Evolutionary conservation across 2,797 vertebrate genomes (phyloP).

Genomic region (Emys orbicularis): DNA sequence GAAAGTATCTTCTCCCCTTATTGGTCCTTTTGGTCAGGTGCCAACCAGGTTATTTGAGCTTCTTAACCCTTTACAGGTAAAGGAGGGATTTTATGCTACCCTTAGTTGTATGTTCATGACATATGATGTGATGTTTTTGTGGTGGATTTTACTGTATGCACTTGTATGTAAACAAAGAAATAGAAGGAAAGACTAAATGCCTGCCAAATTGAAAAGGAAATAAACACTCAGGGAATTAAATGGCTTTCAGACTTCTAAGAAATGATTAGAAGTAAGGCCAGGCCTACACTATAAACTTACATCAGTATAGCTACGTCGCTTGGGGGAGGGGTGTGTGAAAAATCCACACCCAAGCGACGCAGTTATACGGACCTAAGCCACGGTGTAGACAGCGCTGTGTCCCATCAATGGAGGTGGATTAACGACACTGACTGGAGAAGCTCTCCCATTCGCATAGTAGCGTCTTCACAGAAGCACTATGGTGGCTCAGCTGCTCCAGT

Average conservation of each 20-base stretch:
- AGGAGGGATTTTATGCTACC: too few relatives aligned
- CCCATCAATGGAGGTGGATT: background rate
- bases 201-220: slow-evolving; percentile 34
- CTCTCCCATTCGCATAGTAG: too few relatives aligned
- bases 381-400: background rate
- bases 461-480: too few relatives aligned
- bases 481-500: too few relatives aligned
- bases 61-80: too few relatives aligned
- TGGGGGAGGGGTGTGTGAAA: background rate
- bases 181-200: slow-evolving; percentile 7
- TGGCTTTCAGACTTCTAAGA: slow-evolving; percentile 4
- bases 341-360: background rate
- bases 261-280: slow-evolving; percentile 27
- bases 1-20: too few relatives aligned
- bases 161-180: slow-evolving; percentile 39
- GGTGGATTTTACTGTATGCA: background rate
- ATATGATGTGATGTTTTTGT: slow-evolving; percentile 18
- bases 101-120: too few relatives aligned
- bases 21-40: too few relatives aligned
- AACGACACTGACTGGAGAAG: too few relatives aligned
- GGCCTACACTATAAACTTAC: too few relatives aligned
- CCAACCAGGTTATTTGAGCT: too few relatives aligned
- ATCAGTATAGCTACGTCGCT: background rate
- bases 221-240: slow-evolving; percentile 3
- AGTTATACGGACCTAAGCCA: background rate